Conservation (phyloP, 2,888 invertebrate genomes). For the Nymphalis polychloros region DNA sequence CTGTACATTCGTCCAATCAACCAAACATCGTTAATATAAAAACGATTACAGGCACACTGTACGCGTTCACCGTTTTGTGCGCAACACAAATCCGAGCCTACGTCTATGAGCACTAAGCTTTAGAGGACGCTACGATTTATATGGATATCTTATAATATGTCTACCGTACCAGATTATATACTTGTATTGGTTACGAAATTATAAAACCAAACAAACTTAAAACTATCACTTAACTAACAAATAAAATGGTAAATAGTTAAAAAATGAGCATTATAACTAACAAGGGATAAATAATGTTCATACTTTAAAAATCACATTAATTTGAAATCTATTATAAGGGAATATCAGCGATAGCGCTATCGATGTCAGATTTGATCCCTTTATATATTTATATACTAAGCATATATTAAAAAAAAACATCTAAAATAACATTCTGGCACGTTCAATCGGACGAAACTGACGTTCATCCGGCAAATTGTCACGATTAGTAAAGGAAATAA, state of each 20-base stretch:
- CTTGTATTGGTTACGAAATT: constrained; percentile 51
- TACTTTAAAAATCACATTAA: constrained; percentile 69
- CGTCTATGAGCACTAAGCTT: constrained; percentile 59
- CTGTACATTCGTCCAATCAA: constrained; percentile 49
- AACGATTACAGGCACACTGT: constrained; percentile 38
- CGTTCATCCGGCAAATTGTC: constrained; percentile 60
- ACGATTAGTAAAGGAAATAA: constrained; percentile 57
- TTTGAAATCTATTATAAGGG: constrained; percentile 47
- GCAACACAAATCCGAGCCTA: constrained; percentile 59
- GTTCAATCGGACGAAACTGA: constrained; percentile 65
- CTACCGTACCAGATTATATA: constrained; percentile 59
- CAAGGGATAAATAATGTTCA: constrained; percentile 76
- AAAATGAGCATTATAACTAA: constrained; percentile 78
- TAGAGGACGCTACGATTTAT: constrained; percentile 50
- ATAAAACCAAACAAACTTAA: constrained; percentile 67
- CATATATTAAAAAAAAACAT: constrained; percentile 62
- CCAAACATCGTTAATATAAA: constrained; percentile 50
- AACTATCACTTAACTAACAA: constrained; percentile 67
- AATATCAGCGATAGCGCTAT: constrained; percentile 46
- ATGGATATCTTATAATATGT: constrained; percentile 50
- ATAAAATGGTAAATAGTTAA: constrained; percentile 77
- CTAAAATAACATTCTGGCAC: constrained; percentile 78
- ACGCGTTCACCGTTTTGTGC: constrained; percentile 56
- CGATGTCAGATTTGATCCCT: constrained; percentile 58
- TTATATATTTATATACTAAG: constrained; percentile 55